A percentile compares a stretch with the other conserved stretches of the same genome.
These are phyloP conservation scores for Oegoconia quadripuncta DNA, from an alignment of 2,888 invertebrate genomes.

Conservation along the genomic window DNA sequence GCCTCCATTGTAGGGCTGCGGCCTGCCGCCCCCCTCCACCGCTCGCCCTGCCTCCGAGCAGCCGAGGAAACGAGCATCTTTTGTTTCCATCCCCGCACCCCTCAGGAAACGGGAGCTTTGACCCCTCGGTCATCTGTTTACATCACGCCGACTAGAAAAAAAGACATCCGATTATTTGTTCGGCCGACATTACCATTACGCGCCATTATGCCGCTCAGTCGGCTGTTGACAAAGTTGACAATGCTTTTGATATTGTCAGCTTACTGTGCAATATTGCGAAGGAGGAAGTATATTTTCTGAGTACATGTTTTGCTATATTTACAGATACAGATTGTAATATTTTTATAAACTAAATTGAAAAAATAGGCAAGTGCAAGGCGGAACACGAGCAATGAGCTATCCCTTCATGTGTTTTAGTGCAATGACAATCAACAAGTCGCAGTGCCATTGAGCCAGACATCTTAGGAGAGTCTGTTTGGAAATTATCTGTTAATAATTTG, in stretches of 20 bases:
- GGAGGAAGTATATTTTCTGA: too few relatives aligned
- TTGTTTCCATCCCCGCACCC: constrained; percentile 64
- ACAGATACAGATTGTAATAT: too few relatives aligned
- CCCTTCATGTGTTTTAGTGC: too few relatives aligned
- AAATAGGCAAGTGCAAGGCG: too few relatives aligned
- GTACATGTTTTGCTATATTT: too few relatives aligned
- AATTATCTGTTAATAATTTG: too few relatives aligned
- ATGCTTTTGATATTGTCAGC: constrained; percentile 3
- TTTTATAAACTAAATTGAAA: too few relatives aligned
- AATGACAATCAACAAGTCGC: too few relatives aligned
- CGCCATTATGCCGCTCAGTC: constrained; percentile 14
- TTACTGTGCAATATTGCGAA: background rate
- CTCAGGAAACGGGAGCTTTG: constrained; percentile 65
- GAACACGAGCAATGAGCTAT: too few relatives aligned
- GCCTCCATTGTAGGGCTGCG: constrained; percentile 62
- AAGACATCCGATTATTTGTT: constrained; percentile 52
- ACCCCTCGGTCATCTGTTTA: constrained; percentile 75
- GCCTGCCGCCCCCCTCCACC: constrained; percentile 30
- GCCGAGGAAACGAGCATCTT: constrained; percentile 76
- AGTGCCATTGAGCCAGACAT: too few relatives aligned
- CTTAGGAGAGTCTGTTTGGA: too few relatives aligned
- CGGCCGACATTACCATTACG: constrained; percentile 28
- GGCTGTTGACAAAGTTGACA: constrained; percentile 1
- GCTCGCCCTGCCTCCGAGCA: constrained; percentile 41
- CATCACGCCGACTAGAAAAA: constrained; percentile 60